phyloP scores from a whole-genome alignment of 2,113 vertebrate species.

The rabbit (Oryctolagus cuniculus) region DNA sequence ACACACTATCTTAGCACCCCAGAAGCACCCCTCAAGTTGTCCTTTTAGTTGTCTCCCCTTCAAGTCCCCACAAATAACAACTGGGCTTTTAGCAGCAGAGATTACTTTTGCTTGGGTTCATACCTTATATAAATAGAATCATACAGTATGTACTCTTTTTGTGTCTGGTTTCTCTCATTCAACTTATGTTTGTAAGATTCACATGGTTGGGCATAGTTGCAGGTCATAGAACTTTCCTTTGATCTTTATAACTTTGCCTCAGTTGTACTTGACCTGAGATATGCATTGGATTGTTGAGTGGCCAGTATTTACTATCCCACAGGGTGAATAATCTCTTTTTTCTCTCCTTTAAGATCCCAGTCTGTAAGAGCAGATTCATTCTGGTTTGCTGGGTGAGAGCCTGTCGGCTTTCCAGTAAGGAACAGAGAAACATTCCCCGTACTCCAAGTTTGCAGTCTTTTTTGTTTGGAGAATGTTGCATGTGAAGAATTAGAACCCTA shows the following conservation, averaged over 20 bases:
- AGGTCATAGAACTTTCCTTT: constrained; percentile 70
- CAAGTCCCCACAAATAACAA: not conserved
- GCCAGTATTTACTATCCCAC: constrained; percentile 73
- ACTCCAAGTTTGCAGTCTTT: not conserved
- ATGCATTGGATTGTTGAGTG: constrained; percentile 74
- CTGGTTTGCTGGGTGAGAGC: constrained; percentile 48
- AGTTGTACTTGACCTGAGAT: constrained; percentile 80
- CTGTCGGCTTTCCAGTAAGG: constrained; percentile 59
- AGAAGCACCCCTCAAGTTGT: not conserved
- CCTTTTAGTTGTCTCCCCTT: not conserved
- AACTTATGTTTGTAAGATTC: constrained; percentile 33
- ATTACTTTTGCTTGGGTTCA: constrained; percentile 52
- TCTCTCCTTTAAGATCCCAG: constrained; percentile 54
- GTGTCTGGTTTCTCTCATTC: constrained; percentile 52
- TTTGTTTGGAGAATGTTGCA: constrained; percentile 40
- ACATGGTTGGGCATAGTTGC: not conserved
- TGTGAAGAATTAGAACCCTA: constrained; percentile 35
- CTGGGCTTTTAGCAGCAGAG: constrained; percentile 34
- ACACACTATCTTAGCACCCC: not conserved
- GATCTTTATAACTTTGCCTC: constrained; percentile 82
- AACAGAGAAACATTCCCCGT: constrained; percentile 29
- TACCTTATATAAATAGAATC: constrained; percentile 55
- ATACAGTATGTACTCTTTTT: not conserved
- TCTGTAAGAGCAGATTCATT: constrained; percentile 40
- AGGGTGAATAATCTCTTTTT: constrained; percentile 69